A percentile compares a stretch with the other conserved stretches of the same genome.
phyloP scores from a whole-genome alignment of 2,797 vertebrate genomes.

The Hydrophis major region DNA sequence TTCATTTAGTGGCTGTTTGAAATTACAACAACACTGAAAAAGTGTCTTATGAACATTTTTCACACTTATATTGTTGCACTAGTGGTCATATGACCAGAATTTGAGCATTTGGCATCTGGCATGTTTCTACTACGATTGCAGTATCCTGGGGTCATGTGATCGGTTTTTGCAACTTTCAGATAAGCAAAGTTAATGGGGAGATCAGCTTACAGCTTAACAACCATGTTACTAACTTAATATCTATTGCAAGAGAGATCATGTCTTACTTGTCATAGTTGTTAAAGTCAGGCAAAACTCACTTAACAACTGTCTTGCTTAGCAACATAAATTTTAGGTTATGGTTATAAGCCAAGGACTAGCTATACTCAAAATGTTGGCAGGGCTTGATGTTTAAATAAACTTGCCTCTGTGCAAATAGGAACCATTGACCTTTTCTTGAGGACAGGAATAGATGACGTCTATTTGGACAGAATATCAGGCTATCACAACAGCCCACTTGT shows the following conservation, averaged over 20 bases:
- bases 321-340: neutral
- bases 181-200: neutral
- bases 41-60: neutral
- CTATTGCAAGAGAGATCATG: neutral
- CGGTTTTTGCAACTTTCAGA: neutral
- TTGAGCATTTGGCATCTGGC: neutral
- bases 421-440: neutral
- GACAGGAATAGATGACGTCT: neutral
- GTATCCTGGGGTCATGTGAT: neutral
- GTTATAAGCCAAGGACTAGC: neutral
- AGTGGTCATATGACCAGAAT: neutral
- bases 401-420: neutral
- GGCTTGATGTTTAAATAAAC: neutral
- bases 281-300: neutral
- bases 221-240: neutral
- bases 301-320: neutral
- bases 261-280: neutral
- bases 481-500: neutral
- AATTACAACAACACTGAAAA: neutral
- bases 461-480: neutral
- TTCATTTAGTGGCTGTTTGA: too few species aligned
- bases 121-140: neutral
- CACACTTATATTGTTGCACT: neutral
- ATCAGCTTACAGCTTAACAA: neutral
- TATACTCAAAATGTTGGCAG: neutral